Percentiles rank a stretch among this genome's conserved stretches.
phyloP scores from a whole-genome alignment of 1,140 invertebrate species.

The Euborellia annulipes region DNA sequence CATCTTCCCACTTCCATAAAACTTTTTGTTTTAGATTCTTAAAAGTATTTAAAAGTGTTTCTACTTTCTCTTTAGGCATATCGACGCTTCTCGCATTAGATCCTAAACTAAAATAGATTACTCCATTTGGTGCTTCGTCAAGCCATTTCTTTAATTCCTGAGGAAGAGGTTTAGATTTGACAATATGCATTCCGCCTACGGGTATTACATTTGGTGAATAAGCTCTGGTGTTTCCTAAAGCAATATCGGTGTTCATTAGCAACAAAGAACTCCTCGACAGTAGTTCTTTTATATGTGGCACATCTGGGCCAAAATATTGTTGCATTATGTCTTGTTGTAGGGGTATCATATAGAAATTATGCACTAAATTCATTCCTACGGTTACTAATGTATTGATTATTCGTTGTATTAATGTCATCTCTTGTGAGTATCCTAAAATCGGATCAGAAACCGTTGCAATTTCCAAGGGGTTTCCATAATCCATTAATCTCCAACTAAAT shows the following conservation, averaged over 20 bases:
- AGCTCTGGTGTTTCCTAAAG: constrained; percentile 33
- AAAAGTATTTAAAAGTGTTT: constrained; percentile 36
- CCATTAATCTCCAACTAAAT: not conserved
- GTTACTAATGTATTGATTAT: not conserved
- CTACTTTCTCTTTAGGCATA: constrained; percentile 30
- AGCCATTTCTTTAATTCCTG: constrained; percentile 18
- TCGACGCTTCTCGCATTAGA: constrained; percentile 35
- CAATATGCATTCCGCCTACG: constrained; percentile 17
- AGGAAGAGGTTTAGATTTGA: constrained; percentile 7
- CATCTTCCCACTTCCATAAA: constrained; percentile 22
- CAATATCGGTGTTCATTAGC: constrained; percentile 37
- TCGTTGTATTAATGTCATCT: constrained; percentile 11
- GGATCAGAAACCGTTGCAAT: constrained; percentile 16
- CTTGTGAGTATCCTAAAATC: constrained; percentile 12
- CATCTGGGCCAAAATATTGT: constrained; percentile 21
- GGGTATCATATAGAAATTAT: constrained; percentile 16
- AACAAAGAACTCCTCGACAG: constrained; percentile 27
- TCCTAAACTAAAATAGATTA: constrained; percentile 40
- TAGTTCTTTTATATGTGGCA: constrained; percentile 19
- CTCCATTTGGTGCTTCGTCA: constrained; percentile 28
- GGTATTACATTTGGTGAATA: constrained; percentile 12
- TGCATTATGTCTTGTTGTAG: constrained; percentile 23
- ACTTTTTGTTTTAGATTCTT: constrained; percentile 33
- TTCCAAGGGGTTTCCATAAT: constrained; percentile 12
- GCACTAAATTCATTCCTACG: not conserved